A percentile compares a stretch with the other conserved stretches of the same genome.
Conservation (phyloP, 2,797 vertebrate genomes). For the Tinamus major region DNA sequence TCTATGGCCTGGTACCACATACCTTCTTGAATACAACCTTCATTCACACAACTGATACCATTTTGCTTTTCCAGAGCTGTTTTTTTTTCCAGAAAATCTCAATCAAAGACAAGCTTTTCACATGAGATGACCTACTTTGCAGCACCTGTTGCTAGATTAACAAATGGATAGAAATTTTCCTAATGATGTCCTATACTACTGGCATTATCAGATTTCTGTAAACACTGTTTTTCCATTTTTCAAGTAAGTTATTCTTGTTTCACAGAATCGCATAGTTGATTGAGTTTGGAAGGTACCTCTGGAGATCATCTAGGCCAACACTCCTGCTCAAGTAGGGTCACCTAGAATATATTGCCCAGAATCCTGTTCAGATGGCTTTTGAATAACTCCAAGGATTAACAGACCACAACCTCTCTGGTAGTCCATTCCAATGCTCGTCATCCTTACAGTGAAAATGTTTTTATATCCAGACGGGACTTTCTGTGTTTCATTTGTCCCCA, state of each 20-base stretch:
- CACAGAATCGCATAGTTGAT: background rate
- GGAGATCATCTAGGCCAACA: too few relatives aligned
- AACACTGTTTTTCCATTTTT: conserved; percentile 33
- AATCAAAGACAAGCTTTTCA: background rate
- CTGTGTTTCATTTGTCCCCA: too few relatives aligned
- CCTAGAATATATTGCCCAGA: too few relatives aligned
- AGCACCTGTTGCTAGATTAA: background rate
- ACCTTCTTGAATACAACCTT: background rate
- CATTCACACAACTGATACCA: background rate
- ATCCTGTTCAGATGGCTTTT: too few relatives aligned
- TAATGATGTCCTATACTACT: conserved; percentile 21
- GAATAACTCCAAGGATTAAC: too few relatives aligned
- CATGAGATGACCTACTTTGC: background rate
- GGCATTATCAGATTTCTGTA: conserved; percentile 35
- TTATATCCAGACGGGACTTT: too few relatives aligned
- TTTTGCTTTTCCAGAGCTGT: background rate
- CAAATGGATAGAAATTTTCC: conserved; percentile 29
- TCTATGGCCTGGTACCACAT: background rate
- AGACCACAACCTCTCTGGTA: too few relatives aligned
- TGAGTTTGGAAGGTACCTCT: too few relatives aligned
- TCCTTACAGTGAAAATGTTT: too few relatives aligned
- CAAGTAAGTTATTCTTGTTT: conserved; percentile 33
- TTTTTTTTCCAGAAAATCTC: background rate
- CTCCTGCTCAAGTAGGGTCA: too few relatives aligned
- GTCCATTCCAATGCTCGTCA: too few relatives aligned